Conservation (phyloP, 2,797 vertebrate species). For the Loriculus beryllinus region DNA sequence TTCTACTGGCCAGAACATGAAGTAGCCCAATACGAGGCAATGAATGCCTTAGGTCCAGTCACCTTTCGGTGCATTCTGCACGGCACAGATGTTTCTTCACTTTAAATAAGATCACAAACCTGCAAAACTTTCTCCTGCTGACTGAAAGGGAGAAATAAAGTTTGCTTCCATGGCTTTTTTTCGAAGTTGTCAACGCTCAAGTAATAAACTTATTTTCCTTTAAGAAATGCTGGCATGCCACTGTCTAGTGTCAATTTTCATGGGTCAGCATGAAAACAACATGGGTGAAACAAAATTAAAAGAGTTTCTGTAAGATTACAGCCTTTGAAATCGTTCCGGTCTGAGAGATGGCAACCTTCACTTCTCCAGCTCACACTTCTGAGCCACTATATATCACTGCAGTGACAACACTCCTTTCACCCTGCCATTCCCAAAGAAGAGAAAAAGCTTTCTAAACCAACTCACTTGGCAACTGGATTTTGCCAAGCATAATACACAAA, state of each 20-base stretch:
- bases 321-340: constrained; percentile 80
- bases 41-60: not conserved
- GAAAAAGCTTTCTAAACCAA: not conserved
- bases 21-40: not conserved
- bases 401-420: constrained; percentile 60
- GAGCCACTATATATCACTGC: constrained; percentile 52
- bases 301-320: constrained; percentile 78
- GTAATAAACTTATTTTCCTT: constrained; percentile 11
- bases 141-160: not conserved
- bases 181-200: constrained; percentile 19
- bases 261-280: constrained; percentile 69
- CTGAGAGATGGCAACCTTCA: constrained; percentile 68
- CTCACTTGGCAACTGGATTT: not conserved
- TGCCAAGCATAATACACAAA: not conserved
- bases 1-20: not conserved
- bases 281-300: constrained; percentile 76
- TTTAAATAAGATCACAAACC: not conserved
- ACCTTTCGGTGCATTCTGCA: not conserved
- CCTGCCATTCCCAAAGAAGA: constrained; percentile 52
- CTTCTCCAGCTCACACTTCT: constrained; percentile 69
- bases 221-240: not conserved
- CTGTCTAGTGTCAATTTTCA: constrained; percentile 56
- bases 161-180: constrained; percentile 21
- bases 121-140: not conserved
- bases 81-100: not conserved